A percentile compares a stretch with the other conserved stretches of the same genome.
Conservation (phyloP, 2,797 vertebrate species). For the Pseudopleuronectes americanus region DNA sequence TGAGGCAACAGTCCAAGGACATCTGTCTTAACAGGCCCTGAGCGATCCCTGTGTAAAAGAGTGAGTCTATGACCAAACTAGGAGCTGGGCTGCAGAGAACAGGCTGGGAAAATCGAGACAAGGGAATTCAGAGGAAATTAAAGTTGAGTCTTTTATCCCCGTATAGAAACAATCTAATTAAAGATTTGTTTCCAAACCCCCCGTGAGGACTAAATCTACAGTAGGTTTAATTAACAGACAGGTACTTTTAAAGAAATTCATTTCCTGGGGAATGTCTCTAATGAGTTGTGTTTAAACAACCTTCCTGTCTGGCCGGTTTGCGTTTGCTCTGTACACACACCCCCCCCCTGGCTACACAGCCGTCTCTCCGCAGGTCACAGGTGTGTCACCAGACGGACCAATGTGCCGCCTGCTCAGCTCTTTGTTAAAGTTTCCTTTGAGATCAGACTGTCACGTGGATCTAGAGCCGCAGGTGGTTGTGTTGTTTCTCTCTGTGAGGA, state of each 20-base stretch:
- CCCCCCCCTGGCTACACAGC: constrained; percentile 33
- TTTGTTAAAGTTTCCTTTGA: constrained; percentile 20
- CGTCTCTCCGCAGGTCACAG: constrained; percentile 31
- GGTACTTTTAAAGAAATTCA: constrained; percentile 31
- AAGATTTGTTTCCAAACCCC: constrained; percentile 18
- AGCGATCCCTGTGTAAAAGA: constrained; percentile 49
- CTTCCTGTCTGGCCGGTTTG: constrained; percentile 3
- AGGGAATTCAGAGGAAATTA: constrained; percentile 42
- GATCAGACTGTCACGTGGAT: neutral
- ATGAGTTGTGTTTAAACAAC: neutral
- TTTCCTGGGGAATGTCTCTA: constrained; percentile 58
- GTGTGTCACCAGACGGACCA: constrained; percentile 40
- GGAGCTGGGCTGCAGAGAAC: constrained; percentile 26
- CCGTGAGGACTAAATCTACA: neutral
- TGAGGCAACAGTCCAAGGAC: constrained; percentile 27
- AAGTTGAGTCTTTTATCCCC: constrained; percentile 26
- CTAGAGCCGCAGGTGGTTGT: constrained; percentile 24
- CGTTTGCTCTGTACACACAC: constrained; percentile 40
- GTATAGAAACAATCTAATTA: constrained; percentile 9
- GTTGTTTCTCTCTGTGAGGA: neutral
- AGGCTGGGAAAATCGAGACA: constrained; percentile 32
- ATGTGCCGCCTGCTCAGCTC: neutral
- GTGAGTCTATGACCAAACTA: constrained; percentile 62
- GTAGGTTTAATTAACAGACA: constrained; percentile 46
- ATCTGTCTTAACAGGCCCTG: constrained; percentile 37